Evolutionary conservation across 2,113 vertebrate species (phyloP).

Genomic region (Phainopepla nitens): DNA sequence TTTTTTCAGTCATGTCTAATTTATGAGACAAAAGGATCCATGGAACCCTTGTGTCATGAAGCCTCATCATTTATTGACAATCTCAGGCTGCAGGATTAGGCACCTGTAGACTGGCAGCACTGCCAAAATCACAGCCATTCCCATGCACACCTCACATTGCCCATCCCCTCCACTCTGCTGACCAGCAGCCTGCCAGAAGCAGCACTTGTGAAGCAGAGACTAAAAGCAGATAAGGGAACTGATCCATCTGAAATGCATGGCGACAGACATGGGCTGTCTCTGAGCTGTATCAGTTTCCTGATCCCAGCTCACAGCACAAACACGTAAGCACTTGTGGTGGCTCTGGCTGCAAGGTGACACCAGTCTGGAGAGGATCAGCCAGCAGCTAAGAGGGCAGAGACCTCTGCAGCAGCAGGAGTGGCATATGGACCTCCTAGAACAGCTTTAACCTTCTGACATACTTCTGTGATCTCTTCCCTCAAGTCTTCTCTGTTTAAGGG

Average conservation of each 20-base stretch:
- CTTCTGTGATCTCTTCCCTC: not conserved
- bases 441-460: not conserved
- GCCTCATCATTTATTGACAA: constrained; percentile 11
- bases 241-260: rapidly evolving
- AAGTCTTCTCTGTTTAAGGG: not conserved
- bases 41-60: not conserved
- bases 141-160: not conserved
- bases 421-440: not conserved
- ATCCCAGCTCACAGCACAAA: rapidly evolving
- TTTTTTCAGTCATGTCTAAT: constrained; percentile 24
- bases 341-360: not conserved
- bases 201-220: not conserved
- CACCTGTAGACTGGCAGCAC: not conserved
- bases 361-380: not conserved
- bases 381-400: not conserved
- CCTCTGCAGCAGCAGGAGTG: not conserved
- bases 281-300: not conserved
- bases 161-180: rapidly evolving
- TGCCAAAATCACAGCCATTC: not conserved
- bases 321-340: not conserved
- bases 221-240: not conserved
- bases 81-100: not conserved
- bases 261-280: not conserved
- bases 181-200: not conserved
- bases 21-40: not conserved